A percentile compares a stretch with the other conserved stretches of the same genome.
These are phyloP conservation scores for Hypolimnas misippus DNA, from an alignment of 2,888 invertebrate genomes.

Conservation along the genomic window DNA sequence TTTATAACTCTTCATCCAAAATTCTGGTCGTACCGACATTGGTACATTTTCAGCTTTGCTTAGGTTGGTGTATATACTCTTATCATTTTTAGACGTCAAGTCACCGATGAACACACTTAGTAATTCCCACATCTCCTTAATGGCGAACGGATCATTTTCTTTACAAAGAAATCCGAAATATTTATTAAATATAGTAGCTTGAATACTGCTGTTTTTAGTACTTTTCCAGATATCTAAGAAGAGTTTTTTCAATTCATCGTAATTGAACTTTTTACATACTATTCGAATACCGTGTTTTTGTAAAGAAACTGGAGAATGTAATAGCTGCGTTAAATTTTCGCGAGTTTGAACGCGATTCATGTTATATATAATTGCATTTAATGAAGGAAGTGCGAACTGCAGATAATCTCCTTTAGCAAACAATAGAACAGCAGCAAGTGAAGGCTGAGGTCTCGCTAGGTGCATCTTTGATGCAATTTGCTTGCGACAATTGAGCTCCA, in stretches of 20 bases:
- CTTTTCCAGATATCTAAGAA: conserved; percentile 58
- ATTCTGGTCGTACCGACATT: conserved; percentile 49
- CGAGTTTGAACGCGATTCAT: conserved; percentile 50
- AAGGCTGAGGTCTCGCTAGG: too few relatives aligned
- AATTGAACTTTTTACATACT: conserved; percentile 56
- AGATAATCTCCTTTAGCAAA: conserved; percentile 71
- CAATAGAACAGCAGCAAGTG: conserved; percentile 54
- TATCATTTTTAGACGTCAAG: too few relatives aligned
- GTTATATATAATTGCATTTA: conserved; percentile 59
- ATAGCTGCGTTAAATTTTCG: conserved; percentile 51
- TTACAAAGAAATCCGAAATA: conserved; percentile 57
- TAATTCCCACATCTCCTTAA: conserved; percentile 55
- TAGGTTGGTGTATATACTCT: conserved; percentile 58
- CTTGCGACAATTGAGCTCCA: too few relatives aligned
- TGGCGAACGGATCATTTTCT: conserved; percentile 50
- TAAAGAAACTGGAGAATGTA: conserved; percentile 63
- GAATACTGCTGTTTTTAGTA: conserved; percentile 61
- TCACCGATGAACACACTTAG: conserved; percentile 59
- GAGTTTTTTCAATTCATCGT: conserved; percentile 51
- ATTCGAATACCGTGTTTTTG: conserved; percentile 66
- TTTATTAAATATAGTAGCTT: conserved; percentile 57
- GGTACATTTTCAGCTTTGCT: conserved; percentile 52
- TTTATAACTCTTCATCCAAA: too few relatives aligned
- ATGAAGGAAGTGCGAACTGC: conserved; percentile 62
- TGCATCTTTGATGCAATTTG: too few relatives aligned